Evolutionary conservation across 2,113 vertebrate species (phyloP).

Genomic region (Pogona vitticeps): DNA sequence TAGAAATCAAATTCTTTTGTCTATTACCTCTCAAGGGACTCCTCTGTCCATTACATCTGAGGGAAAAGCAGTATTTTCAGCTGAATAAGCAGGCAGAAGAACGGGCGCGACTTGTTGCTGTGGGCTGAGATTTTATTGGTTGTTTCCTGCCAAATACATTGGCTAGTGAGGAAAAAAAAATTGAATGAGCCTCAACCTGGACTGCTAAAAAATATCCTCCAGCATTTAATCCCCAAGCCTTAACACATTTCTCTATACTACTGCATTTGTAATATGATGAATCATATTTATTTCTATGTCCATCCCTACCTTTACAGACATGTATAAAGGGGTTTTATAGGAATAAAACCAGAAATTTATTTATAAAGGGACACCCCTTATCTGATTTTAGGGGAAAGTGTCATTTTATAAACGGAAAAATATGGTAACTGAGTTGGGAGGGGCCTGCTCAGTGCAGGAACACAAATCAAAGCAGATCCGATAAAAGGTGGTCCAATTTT

Average conservation of each 20-base stretch:
- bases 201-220: constrained; percentile 41
- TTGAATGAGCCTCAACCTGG: constrained; percentile 44
- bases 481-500: no score
- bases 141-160: neutral
- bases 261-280: constrained; percentile 27
- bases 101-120: constrained; percentile 56
- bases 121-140: constrained; percentile 52
- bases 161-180: constrained; percentile 31
- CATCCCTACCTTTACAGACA: neutral
- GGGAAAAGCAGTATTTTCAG: constrained; percentile 65
- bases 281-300: neutral
- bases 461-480: no score
- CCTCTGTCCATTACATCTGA: constrained; percentile 60
- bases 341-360: neutral
- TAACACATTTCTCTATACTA: constrained; percentile 6
- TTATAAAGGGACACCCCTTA: neutral
- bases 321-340: neutral
- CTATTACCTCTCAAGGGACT: constrained; percentile 64
- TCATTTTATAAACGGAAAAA: no score
- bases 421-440: no score
- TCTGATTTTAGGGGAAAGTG: no score
- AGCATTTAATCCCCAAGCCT: constrained; percentile 32
- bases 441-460: no score
- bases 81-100: constrained; percentile 49
- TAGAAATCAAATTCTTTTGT: constrained; percentile 60